phyloP scores from a whole-genome alignment of 2,888 invertebrate species.

The Polietes domitor region DNA sequence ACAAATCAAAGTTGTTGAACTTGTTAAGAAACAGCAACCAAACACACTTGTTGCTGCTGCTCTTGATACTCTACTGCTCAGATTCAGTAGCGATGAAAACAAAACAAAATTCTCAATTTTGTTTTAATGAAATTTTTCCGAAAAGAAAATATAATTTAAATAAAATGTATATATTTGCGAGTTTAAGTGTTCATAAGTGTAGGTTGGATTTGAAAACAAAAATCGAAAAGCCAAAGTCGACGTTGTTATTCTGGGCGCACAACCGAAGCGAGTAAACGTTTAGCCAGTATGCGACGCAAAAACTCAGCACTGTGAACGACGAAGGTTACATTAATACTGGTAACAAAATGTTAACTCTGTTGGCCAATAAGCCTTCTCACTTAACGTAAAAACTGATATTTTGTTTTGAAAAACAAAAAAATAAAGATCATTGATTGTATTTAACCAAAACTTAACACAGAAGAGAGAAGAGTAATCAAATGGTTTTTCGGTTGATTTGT shows the following conservation, averaged over 20 bases:
- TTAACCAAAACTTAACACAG: neutral
- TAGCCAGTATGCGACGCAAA: neutral
- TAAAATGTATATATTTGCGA: too few relatives aligned
- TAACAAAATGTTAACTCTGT: constrained; percentile 60
- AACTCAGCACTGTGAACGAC: constrained; percentile 55
- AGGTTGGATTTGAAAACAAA: neutral
- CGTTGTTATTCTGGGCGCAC: neutral
- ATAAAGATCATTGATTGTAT: neutral
- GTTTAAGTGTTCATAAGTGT: neutral
- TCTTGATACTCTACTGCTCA: neutral
- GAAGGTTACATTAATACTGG: constrained; percentile 71
- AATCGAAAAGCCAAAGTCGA: neutral
- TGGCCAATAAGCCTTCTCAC: constrained; percentile 58
- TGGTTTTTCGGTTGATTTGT: neutral
- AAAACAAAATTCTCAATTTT: neutral
- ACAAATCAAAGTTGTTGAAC: constrained; percentile 35
- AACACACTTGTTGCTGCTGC: neutral
- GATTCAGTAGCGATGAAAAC: neutral
- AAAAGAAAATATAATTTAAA: neutral
- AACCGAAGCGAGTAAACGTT: neutral
- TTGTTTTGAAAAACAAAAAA: neutral
- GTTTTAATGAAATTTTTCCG: neutral
- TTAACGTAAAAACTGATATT: constrained; percentile 41
- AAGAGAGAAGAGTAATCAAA: neutral
- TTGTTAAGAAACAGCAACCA: constrained; percentile 3